Evolutionary conservation across 2,888 invertebrate species (phyloP), one percentile per base, ranked within the genome.

Genomic region (Acrobasis suavella): DNA sequence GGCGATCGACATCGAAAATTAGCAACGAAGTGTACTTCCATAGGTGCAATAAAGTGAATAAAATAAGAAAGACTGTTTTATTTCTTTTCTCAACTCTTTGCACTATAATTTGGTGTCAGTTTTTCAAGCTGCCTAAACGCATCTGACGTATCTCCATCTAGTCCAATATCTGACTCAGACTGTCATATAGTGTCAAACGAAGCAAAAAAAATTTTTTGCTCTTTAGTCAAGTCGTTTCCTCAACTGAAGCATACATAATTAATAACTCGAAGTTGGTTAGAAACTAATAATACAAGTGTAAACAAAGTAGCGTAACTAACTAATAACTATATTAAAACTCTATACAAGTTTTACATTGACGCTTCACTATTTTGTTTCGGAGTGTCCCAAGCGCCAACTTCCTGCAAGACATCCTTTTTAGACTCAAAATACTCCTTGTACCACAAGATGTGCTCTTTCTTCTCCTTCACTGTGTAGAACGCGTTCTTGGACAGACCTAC

Each of bases 401-500:
- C 95, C 65, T 87, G 87, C 2, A 97, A 87, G 60, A 97, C 78
- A 62, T 95, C 94, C 73, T 95, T 94, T 80, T 98, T 98, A 0
- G 95, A 94, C 66, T 94, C 94, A 81, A 99, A 99, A 81, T 98
- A 99, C 62, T 97, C 94, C 68, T 94, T 95, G 82, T 96, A 99
- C 99, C 99, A 99, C 66, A 95, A 86, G 54, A 99, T 96, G 77
- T 98, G 98, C 12, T 96, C 97, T 68, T 93, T 94, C 82, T 99
- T 99, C 74, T 98, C 97, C 69, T 95, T 86, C 0, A 96, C 97
- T 0, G 96, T 96, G 75, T 99, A 93, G 85, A 97, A 97, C 0
- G 98, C 96, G 91, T 99, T 99, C 86, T 98, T 98, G 0, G 98
- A 98, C 0, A 99, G 93, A 7, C 99, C 99, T 0, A 96, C 95